Evolutionary conservation across 1,140 invertebrate genomes (phyloP), one percentile per base, ranked within the genome.

Genomic region (Papilio dardanus): DNA sequence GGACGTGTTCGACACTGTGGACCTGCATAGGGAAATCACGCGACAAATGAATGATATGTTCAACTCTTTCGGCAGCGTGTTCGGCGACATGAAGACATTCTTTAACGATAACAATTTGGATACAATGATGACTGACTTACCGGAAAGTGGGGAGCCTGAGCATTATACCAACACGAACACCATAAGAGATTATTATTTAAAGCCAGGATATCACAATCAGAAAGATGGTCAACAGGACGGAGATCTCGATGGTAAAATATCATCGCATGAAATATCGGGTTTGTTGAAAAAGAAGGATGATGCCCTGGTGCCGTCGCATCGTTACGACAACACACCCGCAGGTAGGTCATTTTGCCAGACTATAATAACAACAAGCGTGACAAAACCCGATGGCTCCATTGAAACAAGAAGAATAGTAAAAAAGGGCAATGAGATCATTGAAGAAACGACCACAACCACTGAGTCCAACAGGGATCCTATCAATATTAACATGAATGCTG

Each of bases 361-460:
- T n/a, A 87, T 93, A 7, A 93, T 93, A 35, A 93, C 91, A 76
- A 92, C 90, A 5, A 92, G 88, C 77, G 79, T 93, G 3, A 93
- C 83, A 1, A 93, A 93, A 68, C 84, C 91, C 2, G 91, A 93
- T 82, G 91, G 91, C 14, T 83, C 88, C 8, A 74, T 88, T 35
- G 91, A 93, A 77, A 93, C 90, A 30, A 83, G 83, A 7, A 83
- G 87, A 40, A 93, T 93, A 76, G 78, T 93, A 37, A 92, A 91
- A 84, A 89, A 87, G 76, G 89, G 89, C 10, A 85, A 91, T 83
- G 87, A 91, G 75, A 84, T 92, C 4, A 79, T 90, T 50, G 91
- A 93, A 76, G 91, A 93, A 42, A 89, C 88, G 10, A 86, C 83
- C 1, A 91, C 88, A 42, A 79, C 88, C 31, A 85, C 86, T 16